Evolutionary conservation across 2,113 vertebrate species (phyloP).

Genomic region (Lasiurus cinereus): DNA sequence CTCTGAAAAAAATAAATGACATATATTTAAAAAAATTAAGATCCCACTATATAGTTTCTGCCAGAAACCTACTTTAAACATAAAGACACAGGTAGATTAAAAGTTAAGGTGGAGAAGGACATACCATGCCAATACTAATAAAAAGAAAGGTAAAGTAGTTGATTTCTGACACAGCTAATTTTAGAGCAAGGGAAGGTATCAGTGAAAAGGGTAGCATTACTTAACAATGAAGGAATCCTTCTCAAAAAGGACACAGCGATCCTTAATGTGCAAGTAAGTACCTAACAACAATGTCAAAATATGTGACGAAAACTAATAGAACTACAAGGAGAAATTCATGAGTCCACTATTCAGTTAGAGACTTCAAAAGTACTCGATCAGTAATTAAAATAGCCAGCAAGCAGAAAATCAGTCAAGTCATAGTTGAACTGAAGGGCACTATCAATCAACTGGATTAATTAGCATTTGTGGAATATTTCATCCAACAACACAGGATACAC

Average conservation of each 20-base stretch:
- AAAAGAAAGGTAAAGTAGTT: not conserved
- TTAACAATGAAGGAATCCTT: not conserved
- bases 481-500: not conserved
- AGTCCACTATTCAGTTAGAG: not conserved
- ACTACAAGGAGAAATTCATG: not conserved
- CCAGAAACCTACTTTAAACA: not conserved
- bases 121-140: not conserved
- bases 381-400: constrained; percentile 1
- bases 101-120: not conserved
- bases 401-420: not conserved
- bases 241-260: not conserved
- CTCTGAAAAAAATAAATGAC: too few relatives aligned
- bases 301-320: not conserved
- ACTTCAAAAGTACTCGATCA: not conserved
- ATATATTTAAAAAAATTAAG: not conserved
- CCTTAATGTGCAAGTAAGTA: not conserved
- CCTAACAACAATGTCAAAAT: not conserved
- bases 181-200: not conserved
- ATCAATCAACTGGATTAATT: not conserved
- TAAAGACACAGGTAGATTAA: not conserved
- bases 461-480: not conserved
- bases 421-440: not conserved
- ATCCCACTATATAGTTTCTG: not conserved
- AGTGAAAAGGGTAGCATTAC: not conserved
- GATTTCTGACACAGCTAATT: not conserved